phyloP scores from a whole-genome alignment of 2,888 invertebrate species.

The Petrolisthes manimaculis region DNA sequence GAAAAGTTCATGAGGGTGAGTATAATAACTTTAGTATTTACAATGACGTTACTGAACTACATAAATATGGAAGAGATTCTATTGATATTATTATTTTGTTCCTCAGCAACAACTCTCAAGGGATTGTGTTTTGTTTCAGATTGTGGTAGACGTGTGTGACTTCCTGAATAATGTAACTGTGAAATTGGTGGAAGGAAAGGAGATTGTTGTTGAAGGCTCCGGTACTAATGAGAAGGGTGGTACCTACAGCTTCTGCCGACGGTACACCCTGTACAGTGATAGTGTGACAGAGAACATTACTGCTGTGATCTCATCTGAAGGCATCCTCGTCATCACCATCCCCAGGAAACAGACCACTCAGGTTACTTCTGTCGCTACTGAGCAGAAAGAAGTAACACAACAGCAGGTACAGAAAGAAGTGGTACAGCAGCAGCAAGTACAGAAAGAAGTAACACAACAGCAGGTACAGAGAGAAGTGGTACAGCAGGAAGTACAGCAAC shows the following conservation, averaged over 20 bases:
- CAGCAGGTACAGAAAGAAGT: too few species aligned
- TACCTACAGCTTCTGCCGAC: constrained; percentile 1
- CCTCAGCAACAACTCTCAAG: too few species aligned
- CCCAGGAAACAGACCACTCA: background rate
- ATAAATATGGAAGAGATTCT: background rate
- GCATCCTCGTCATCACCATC: constrained; percentile 17
- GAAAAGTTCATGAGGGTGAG: background rate
- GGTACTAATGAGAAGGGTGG: constrained; percentile 6
- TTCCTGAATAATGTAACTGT: constrained; percentile 20
- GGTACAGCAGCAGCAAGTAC: too few species aligned
- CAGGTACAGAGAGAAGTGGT: too few species aligned
- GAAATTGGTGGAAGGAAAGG: constrained; percentile 8
- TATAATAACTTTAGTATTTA: background rate
- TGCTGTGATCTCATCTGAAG: constrained; percentile 13
- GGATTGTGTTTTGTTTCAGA: too few species aligned
- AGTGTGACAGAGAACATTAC: background rate
- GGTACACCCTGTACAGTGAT: background rate
- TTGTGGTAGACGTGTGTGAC: constrained; percentile 24
- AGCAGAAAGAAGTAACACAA: too few species aligned
- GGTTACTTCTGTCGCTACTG: background rate
- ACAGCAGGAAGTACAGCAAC: too few species aligned
- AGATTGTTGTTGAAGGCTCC: background rate
- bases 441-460: too few species aligned
- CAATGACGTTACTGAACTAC: background rate
- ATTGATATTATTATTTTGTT: too few species aligned